Base-by-base conservation (phyloP, 2,113 vertebrate species). In the Hippocampus mohnikei region DNA sequence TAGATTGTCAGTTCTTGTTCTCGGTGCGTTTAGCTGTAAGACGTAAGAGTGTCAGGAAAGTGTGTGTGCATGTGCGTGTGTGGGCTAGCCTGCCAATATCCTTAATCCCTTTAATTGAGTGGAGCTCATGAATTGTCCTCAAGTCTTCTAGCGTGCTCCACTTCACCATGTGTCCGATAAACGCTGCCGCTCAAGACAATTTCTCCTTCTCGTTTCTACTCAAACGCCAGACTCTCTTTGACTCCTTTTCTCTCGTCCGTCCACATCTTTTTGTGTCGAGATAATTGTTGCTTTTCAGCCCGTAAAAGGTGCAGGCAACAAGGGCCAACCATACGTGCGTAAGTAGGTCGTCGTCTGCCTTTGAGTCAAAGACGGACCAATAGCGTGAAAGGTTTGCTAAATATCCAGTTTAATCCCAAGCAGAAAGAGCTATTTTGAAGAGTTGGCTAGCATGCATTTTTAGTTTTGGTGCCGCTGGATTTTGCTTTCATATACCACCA, bases 61-160 rank as follows among this genome's bases (percentile, higher is more conserved):
- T 95, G 93, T 93, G 69, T 64, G 56, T 70, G 70, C 60, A 52
- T 63, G 69, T 94, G 93, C 93, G 94, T 82, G 93, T 95, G 94
- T 93, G 62, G 90, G 66, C 53, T 41, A 15, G 20, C 70, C 91
- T 91, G 90, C 91, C 87, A 71, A 94, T 94, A 94, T 93, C 92
- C 94, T 93, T 96, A 98, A 98, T 97, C 95, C 95, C 91, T 91
- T 92, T 94, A 94, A 95, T 94, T 93, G 94, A 94, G 93, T 94
- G 90, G 91, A 91, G 92, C 92, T 92, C 93, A 92, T 97, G 95
- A 95, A 94, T 92, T 60, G 42, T 58, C 69, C 68, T 79, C 71
- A 18, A 15, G 91, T 92, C 89, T 29, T 25, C 50, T 29, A 37
- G 63, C 33, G 66, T 29, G 60, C 74, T 77, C 90, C 94, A 94